Percentiles rank a stretch among this genome's conserved stretches.
These are phyloP conservation scores for Tiaroga cobitis DNA, from an alignment of 2,797 vertebrate genomes.

Conservation along the genomic window DNA sequence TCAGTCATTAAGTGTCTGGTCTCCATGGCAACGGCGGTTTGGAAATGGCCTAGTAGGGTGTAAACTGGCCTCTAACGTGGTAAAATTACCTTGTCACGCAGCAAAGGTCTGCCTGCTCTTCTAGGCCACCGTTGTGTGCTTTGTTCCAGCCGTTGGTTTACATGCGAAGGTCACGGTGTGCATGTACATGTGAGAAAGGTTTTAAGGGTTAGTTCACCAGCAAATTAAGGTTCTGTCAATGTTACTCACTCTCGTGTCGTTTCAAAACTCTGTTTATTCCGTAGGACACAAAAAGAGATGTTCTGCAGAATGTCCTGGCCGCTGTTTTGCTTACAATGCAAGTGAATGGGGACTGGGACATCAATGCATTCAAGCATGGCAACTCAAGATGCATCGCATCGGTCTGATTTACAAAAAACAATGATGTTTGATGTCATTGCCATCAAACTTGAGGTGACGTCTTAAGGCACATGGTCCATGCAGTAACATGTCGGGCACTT, in stretches of 20 bases:
- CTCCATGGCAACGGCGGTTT: slow-evolving; percentile 80
- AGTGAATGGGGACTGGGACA: neutral
- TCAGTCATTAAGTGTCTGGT: slow-evolving; percentile 78
- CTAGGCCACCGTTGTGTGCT: slow-evolving; percentile 45
- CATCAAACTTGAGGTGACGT: neutral
- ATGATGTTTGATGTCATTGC: neutral
- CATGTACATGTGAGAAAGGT: neutral
- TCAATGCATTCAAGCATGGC: neutral
- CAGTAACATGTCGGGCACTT: no score
- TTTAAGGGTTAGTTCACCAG: neutral
- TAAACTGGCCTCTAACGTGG: slow-evolving; percentile 67
- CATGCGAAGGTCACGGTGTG: neutral
- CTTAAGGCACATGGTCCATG: neutral
- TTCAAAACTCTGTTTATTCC: neutral
- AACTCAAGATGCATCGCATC: neutral
- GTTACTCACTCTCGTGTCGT: neutral
- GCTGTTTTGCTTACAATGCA: neutral
- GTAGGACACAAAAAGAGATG: neutral
- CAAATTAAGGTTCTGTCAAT: neutral
- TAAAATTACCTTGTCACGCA: slow-evolving; percentile 64
- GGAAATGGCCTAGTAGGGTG: slow-evolving; percentile 68
- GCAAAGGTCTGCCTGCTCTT: slow-evolving; percentile 62
- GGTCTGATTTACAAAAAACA: neutral
- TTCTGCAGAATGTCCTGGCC: neutral
- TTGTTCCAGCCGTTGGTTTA: neutral